These are phyloP conservation scores for Anseranas semipalmata DNA, from an alignment of 2,113 vertebrate species.

Conservation along the genomic window DNA sequence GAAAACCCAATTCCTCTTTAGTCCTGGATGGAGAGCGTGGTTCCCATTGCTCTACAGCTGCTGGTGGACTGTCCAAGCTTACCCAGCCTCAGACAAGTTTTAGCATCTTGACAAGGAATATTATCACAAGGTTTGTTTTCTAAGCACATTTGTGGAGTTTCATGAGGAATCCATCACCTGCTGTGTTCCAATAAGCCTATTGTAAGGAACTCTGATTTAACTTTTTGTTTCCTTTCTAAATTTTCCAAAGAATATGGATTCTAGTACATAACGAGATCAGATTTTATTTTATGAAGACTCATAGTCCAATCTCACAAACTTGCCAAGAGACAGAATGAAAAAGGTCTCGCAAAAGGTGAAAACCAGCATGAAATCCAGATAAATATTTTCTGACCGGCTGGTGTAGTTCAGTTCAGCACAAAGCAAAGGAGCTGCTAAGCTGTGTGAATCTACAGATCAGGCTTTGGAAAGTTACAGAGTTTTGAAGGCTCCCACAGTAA, in stretches of 20 bases:
- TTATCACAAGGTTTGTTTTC: not conserved
- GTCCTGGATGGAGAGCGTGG: not conserved
- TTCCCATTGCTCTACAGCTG: not conserved
- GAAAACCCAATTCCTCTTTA: not conserved
- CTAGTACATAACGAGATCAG: fast-evolving
- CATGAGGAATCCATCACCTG: not conserved
- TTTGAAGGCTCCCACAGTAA: not conserved
- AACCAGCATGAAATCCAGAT: not conserved
- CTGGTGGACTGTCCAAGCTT: not conserved
- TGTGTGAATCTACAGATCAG: not conserved
- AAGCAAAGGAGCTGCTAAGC: not conserved
- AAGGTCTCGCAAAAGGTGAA: not conserved
- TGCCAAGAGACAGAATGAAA: not conserved
- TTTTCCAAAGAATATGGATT: not conserved
- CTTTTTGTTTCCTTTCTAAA: not conserved
- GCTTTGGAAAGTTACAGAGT: not conserved
- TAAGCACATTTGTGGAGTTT: not conserved
- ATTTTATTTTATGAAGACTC: not conserved
- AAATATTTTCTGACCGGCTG: fast-evolving
- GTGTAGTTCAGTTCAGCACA: not conserved
- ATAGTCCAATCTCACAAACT: not conserved
- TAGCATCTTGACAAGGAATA: not conserved
- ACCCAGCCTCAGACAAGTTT: not conserved
- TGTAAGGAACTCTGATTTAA: not conserved
- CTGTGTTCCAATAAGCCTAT: not conserved